Conservation (phyloP, 2,797 vertebrate species). For the Sylvilagus floridanus region DNA sequence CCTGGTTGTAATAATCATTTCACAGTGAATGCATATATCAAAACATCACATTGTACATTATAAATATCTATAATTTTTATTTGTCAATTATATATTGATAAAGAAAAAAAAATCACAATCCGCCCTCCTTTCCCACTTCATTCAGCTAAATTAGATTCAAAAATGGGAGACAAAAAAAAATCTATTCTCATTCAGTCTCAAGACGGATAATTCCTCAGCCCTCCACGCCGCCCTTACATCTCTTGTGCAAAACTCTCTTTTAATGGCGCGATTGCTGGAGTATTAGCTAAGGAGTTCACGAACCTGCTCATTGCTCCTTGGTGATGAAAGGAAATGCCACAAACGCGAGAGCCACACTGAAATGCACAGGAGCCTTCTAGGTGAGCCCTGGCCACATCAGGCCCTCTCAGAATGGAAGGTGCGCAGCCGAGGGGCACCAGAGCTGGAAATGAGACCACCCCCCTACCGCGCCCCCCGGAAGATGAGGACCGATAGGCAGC, state of each 20-base stretch:
- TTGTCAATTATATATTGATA: conserved; percentile 36
- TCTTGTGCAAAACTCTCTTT: conserved; percentile 64
- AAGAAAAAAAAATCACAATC: conserved; percentile 50
- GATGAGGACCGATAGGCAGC: background rate
- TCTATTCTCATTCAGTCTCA: conserved; percentile 65
- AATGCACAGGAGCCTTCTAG: conserved; percentile 68
- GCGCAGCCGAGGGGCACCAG: conserved; percentile 51
- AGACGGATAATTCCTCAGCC: conserved; percentile 58
- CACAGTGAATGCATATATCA: conserved; percentile 25
- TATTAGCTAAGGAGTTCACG: conserved; percentile 77
- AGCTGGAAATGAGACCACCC: conserved; percentile 70
- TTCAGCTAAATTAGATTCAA: conserved; percentile 76
- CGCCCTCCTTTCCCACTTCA: conserved; percentile 51
- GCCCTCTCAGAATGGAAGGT: conserved; percentile 56
- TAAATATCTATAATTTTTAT: background rate
- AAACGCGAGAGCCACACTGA: conserved; percentile 65
- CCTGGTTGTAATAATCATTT: background rate
- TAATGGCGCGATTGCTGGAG: conserved; percentile 69
- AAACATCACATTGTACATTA: background rate
- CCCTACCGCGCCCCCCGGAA: conserved; percentile 30
- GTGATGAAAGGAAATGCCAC: conserved; percentile 61
- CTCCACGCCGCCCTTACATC: background rate
- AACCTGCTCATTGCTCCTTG: conserved; percentile 70
- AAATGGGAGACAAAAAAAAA: conserved; percentile 50
- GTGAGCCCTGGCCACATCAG: conserved; percentile 63